Conservation (phyloP, 1,140 invertebrate species). For the Cheumatopsyche charites region DNA sequence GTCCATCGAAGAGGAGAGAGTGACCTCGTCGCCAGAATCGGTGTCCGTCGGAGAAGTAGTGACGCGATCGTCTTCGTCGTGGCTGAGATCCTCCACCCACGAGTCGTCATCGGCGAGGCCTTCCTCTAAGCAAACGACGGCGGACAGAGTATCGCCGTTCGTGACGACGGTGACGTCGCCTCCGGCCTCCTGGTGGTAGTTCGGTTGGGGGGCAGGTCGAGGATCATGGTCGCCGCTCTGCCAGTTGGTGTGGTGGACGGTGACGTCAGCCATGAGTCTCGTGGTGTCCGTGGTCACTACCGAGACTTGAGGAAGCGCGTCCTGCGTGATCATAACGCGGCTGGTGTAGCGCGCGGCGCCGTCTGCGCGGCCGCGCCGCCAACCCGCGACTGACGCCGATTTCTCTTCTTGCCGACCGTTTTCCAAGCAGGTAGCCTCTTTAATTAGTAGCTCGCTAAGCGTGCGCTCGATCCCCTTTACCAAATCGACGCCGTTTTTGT, state of each 20-base stretch:
- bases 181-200: constrained; percentile 46
- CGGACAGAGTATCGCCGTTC: constrained; percentile 68
- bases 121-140: constrained; percentile 79
- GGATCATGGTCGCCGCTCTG: constrained; percentile 47
- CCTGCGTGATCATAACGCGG: constrained; percentile 85
- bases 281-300: constrained; percentile 76
- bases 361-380: constrained; percentile 59
- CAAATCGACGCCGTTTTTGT: constrained; percentile 51
- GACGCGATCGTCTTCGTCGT: constrained; percentile 71
- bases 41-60: constrained; percentile 64
- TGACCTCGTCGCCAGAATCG: constrained; percentile 64
- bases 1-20: constrained; percentile 61
- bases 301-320: constrained; percentile 65
- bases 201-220: constrained; percentile 43
- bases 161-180: constrained; percentile 68
- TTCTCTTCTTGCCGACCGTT: constrained; percentile 30
- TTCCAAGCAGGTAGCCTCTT: constrained; percentile 62
- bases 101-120: constrained; percentile 85
- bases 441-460: constrained; percentile 61
- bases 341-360: constrained; percentile 77
- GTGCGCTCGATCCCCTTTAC: constrained; percentile 63
- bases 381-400: constrained; percentile 52
- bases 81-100: constrained; percentile 83
- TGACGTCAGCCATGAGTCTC: constrained; percentile 66
- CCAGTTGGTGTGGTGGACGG: constrained; percentile 64